Base-by-base conservation (phyloP, 2,797 vertebrate genomes). In the Neosilurus hyrtlii region DNA sequence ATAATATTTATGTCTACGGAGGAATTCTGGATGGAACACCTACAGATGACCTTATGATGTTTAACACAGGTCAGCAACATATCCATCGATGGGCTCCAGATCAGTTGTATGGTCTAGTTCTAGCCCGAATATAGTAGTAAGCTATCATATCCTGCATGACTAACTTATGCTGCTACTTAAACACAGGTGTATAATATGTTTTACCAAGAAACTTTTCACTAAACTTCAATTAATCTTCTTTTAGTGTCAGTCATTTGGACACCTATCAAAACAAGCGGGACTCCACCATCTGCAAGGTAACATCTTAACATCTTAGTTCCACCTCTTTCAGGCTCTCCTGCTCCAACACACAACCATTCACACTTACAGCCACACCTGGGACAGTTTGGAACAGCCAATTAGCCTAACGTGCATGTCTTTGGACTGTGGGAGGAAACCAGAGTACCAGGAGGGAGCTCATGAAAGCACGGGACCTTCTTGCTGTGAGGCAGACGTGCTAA, bases 1-100 rank as follows among this genome's bases (percentile, higher is more conserved):
- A 94, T 85, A 94, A 91, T 87, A 93, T 95, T 83, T 95, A 92
- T 4, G 92, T 93, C 24, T 94, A 92, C 0, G 94, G 94, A 84
- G 94, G 94, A 11, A 74, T 81, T 35, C 22, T 90, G 81, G 85
- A 79, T 14, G 90, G 91, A n/a, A 86, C 57, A 67, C 89, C 89
- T 30, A 89, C 85, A 0, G 91, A 94, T 9, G 89, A 94, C 81
- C 92, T 95, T 73, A 86, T 93, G 90, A 90, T 95, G 87, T 94
- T 95, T 87, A 95, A 90, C 90, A 94, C 93, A 87, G 92, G 94
- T 94, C 77, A 81, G 87, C 51, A 26, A 63, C n/a, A 30, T 37
- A 11, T 8, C 22, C 18, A 59, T 35, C 20, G 16, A 56, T 30
- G 9, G 15, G 52, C 24, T 72, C n/a, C n/a, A 16, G 73, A 14